Evolutionary conservation across 1,140 invertebrate species (phyloP), one percentile per base, ranked within the genome.

Genomic region (Sycobia sp.): DNA sequence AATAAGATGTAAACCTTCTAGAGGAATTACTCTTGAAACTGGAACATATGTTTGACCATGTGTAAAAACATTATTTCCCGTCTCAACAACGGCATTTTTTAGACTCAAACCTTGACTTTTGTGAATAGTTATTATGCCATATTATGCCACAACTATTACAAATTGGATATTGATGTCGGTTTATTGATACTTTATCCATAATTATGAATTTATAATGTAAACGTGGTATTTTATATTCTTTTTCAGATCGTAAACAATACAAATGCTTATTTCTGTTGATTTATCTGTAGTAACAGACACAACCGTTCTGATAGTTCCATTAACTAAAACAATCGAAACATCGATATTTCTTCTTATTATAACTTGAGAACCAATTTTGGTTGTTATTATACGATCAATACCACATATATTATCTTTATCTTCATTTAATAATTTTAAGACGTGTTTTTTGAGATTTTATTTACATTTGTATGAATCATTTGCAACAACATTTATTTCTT

Each of bases 111-210:
- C n/a, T n/a, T n/a, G n/a, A n/a, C n/a, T n/a, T n/a, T n/a, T n/a
- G n/a, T n/a, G n/a, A n/a, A n/a, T n/a, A n/a, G n/a, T n/a, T n/a
- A n/a, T n/a, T n/a, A n/a, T n/a, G n/a, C n/a, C n/a, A n/a, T n/a
- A n/a, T 73, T 14, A 71, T 71, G 7, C 50, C 73, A 59, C 69
- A 74, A 14, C 73, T 69, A n/a, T 66, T 16, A 14, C 51, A 47
- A 22, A 76, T 43, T 1, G 72, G 73, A 66, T 73, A 76, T 65
- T 76, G 74, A 16, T 67, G 38, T 60, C n/a, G n/a, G n/a, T n/a
- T n/a, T n/a, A n/a, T n/a, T n/a, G n/a, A n/a, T n/a, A n/a, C n/a
- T n/a, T n/a, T n/a, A n/a, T n/a, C n/a, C n/a, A n/a, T n/a, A n/a
- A n/a, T n/a, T n/a, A n/a, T n/a, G n/a, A n/a, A n/a, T n/a, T n/a